A percentile compares a stretch with the other conserved stretches of the same genome.
Conservation (phyloP, 2,888 invertebrate genomes). For the Vesta saturnalis region DNA sequence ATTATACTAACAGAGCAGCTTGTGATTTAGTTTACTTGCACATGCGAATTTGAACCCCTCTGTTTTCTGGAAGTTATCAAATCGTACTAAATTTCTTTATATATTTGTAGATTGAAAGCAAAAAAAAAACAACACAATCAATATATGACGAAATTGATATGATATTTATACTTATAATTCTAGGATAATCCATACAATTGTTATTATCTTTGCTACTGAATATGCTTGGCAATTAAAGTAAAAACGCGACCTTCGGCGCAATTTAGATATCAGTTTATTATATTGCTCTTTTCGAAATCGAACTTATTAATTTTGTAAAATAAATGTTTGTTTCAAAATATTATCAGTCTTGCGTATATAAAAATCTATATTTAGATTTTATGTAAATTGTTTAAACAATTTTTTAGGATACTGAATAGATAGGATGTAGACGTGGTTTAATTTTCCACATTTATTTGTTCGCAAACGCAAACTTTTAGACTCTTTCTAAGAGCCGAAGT, state of each 20-base stretch:
- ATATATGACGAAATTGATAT: conserved; percentile 1
- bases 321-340: neutral
- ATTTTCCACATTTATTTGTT: too few relatives aligned
- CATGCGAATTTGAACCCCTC: conserved; percentile 16
- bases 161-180: neutral
- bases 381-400: neutral
- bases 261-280: neutral
- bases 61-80: neutral
- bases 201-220: neutral
- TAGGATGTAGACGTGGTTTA: too few relatives aligned
- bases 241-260: neutral
- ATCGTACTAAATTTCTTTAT: neutral
- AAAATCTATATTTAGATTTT: neutral
- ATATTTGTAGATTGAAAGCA: neutral
- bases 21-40: conserved; percentile 36
- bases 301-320: neutral
- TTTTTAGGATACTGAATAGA: neutral
- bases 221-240: neutral
- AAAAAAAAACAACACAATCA: neutral
- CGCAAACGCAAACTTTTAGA: neutral
- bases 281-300: neutral
- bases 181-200: neutral
- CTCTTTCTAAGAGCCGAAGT: neutral
- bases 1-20: conserved; percentile 31
- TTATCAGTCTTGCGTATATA: too few relatives aligned